Base-by-base conservation (phyloP, 2,797 vertebrate genomes). In the Gastrophryne carolinensis region DNA sequence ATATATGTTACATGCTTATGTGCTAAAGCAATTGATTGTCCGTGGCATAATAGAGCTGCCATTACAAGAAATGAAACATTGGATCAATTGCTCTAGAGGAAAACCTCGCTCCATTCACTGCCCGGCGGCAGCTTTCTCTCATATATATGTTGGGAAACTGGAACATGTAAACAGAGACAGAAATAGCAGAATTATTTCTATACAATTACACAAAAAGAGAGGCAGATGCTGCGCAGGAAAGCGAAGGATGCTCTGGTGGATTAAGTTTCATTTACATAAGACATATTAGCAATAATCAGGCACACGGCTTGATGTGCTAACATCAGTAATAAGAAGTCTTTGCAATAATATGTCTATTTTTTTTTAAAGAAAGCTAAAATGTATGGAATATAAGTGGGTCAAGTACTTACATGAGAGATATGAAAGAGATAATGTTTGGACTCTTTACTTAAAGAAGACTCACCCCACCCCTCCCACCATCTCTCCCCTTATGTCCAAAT, bases 121-220 rank as follows among this genome's bases (percentile, higher is more conserved):
- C 53, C 32, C 37, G 53, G 26, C 37, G 53, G 26, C 68, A 71
- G 68, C 68, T 60, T 71, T 60, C 65, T 56, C 52, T 60, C 68
- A 58, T 60, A 58, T 47, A 37, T 49, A 52, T 49, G 37, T 47
- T 15, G 54, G 29, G 35, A 21, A 70, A 30, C 29, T 58, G 54
- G 68, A 71, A 71, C 54, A 34, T 71, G 54, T 49, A 71, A 71
- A 60, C 27, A 71, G 29, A 26, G 68, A 60, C 68, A 49, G 41
- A 60, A 58, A 71, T 60, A 71, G 68, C 68, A 47, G 39, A 53
- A 60, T 71, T 71, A 58, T 71, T 58, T 60, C 66, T 69, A 71
- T 71, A 60, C 53, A 71, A 71, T 71, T 71, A 71, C 53, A 71
- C 68, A 71, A 57, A 60, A 49, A 60, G 68, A 71, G 68, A 58